A percentile compares a stretch with the other conserved stretches of the same genome.
Conservation (phyloP, 2,113 vertebrate genomes). For the Lamprotornis superbus region DNA sequence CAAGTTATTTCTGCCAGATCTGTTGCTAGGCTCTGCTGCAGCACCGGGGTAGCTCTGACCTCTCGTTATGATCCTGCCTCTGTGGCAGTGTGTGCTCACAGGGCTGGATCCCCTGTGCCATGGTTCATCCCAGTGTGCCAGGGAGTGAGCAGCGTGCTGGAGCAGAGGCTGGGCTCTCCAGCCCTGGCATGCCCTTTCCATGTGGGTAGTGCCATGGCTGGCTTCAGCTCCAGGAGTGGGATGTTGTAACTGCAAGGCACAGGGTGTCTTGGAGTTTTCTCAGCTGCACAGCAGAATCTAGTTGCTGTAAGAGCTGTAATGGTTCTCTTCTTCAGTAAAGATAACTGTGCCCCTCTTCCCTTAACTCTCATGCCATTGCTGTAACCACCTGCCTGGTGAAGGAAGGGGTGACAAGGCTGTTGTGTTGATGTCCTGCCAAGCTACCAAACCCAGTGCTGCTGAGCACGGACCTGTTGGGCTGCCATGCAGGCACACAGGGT, state of each 20-base stretch:
- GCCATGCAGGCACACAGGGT: not conserved
- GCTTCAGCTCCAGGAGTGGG: not conserved
- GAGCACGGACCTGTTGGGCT: rapidly evolving
- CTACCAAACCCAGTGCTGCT: not conserved
- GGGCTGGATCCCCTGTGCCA: rapidly evolving
- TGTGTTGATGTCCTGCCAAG: not conserved
- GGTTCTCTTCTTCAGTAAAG: not conserved
- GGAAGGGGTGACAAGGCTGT: rapidly evolving
- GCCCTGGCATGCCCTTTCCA: rapidly evolving
- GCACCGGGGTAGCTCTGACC: not conserved
- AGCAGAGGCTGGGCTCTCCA: not conserved
- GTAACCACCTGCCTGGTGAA: rapidly evolving
- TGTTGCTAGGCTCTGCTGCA: constrained; percentile 32
- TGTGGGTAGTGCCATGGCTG: not conserved
- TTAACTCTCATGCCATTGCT: rapidly evolving
- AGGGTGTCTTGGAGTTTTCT: not conserved
- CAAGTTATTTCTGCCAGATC: constrained; percentile 33
- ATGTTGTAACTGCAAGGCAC: rapidly evolving
- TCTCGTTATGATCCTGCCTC: rapidly evolving
- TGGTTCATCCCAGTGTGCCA: rapidly evolving
- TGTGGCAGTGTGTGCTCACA: rapidly evolving
- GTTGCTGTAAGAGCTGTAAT: not conserved
- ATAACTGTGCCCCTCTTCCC: rapidly evolving
- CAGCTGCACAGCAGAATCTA: not conserved
- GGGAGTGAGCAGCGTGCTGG: not conserved